Conservation (phyloP, 2,888 invertebrate genomes). For the Prosapia bicincta region DNA sequence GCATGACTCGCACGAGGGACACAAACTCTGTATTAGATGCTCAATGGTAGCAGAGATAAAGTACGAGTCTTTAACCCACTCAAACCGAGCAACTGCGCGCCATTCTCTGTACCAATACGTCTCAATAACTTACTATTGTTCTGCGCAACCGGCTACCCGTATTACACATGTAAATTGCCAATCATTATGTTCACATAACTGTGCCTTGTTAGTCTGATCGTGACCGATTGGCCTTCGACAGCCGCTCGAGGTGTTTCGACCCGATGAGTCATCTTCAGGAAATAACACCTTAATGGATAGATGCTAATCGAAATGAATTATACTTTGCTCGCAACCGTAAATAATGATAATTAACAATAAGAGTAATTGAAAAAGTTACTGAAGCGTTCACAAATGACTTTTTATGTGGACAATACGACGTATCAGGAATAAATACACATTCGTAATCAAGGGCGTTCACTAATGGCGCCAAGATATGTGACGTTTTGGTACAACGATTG, state of each 20-base stretch:
- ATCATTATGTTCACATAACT: not conserved
- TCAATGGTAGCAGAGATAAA: no score
- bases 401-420: no score
- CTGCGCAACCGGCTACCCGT: not conserved
- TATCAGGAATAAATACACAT: no score
- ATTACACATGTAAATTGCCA: not conserved
- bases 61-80: no score
- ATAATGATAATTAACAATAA: not conserved
- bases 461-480: no score
- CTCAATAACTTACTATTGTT: not conserved
- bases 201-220: not conserved
- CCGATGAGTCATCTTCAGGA: not conserved
- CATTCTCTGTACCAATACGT: not conserved
- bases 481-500: no score
- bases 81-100: not conserved
- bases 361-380: not conserved
- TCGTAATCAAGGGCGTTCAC: no score
- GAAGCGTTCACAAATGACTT: no score
- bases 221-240: not conserved
- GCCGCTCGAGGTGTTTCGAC: not conserved
- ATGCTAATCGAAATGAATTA: not conserved
- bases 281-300: not conserved
- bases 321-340: not conserved
- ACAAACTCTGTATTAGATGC: no score
- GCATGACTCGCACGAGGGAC: no score